Conservation (phyloP, 2,797 vertebrate genomes). For the Hoplostethus mediterraneus region DNA sequence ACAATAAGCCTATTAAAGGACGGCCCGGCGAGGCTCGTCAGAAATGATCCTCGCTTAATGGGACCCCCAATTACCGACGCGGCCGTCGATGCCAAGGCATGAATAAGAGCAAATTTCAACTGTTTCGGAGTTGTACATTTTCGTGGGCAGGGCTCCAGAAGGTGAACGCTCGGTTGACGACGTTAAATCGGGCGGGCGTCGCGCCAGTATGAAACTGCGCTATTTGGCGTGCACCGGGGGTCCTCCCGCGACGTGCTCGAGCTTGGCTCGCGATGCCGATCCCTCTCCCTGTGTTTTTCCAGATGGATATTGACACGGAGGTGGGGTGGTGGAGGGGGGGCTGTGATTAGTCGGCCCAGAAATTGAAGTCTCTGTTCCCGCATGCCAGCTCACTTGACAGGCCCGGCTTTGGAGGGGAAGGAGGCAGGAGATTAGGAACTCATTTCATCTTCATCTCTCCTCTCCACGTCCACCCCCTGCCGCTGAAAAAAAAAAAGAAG, state of each 20-base stretch:
- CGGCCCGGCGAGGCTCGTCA: slow-evolving; percentile 20
- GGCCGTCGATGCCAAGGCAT: slow-evolving; percentile 27
- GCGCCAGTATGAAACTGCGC: slow-evolving; percentile 40
- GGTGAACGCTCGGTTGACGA: slow-evolving; percentile 36
- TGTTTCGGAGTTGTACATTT: slow-evolving; percentile 13
- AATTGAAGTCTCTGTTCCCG: slow-evolving; percentile 61
- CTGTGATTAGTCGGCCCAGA: slow-evolving; percentile 61
- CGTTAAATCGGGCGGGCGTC: slow-evolving; percentile 26
- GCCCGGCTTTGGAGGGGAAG: slow-evolving; percentile 45
- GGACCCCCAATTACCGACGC: slow-evolving; percentile 30
- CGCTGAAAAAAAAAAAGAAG: slow-evolving; percentile 17
- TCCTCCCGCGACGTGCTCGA: slow-evolving; percentile 30
- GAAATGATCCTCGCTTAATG: slow-evolving; percentile 37
- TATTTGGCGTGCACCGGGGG: slow-evolving; percentile 33
- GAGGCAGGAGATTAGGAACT: slow-evolving; percentile 58
- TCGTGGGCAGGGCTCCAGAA: slow-evolving; percentile 26
- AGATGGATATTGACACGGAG: slow-evolving; percentile 67
- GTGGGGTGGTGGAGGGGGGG: slow-evolving; percentile 39
- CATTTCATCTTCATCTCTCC: slow-evolving; percentile 59
- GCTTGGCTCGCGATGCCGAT: slow-evolving; percentile 23
- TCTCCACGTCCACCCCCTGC: slow-evolving; percentile 22
- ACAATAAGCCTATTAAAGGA: slow-evolving; percentile 54
- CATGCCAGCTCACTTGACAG: slow-evolving; percentile 65
- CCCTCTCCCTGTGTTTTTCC: slow-evolving; percentile 58
- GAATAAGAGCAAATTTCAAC: slow-evolving; percentile 22